Evolutionary conservation across 53 echinoderm and acorn worm genomes (phyloP), one percentile per base, ranked within the genome.

Genomic region (Luidia sarsii): DNA sequence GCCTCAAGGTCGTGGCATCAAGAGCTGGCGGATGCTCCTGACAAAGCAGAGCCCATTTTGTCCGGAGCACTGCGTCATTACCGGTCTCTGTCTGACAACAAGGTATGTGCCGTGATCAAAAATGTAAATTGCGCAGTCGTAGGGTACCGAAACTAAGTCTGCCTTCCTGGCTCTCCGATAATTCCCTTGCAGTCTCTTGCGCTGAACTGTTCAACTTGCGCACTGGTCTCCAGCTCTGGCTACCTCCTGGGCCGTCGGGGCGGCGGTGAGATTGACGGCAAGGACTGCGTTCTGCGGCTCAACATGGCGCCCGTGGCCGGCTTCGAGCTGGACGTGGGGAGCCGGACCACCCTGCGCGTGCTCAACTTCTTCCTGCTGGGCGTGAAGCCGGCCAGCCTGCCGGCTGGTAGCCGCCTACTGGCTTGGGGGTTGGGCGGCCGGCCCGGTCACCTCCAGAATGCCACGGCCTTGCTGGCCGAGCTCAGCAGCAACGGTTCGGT

Each of bases 291-390:
- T 64, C 67, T 92, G 35, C 70, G 92, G 43, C 82, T 92, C 71
- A 92, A 92, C 68, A 86, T 72, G 59, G 92, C 92, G 1, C 92
- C 89, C 27, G 89, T 89, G 39, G n/a, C 41, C 34, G 92, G 92
- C 27, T 92, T 68, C 64, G 87, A 92, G 52, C 25, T 55, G 1
- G 92, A 92, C 80, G 92, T 92, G 1, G 92, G 92, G 1, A 71
- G 65, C 13, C 71, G 89, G 11, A 92, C 92, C 7, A 89, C 82
- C 15, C 41, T 92, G 9, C 82, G 87, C 1, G 71, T 87, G 48
- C 79, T 92, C 60, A 77, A 77, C 62, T 77, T 77, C 60, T 77
- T 77, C 60, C 27, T 77, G 59, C 3, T 21, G 10, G 46, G 32
- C 32, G 60, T 77, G 41, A 25, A 33, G 32, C 29, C 62, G 6